Evolutionary conservation across 2,113 vertebrate species (phyloP), one percentile per base, ranked within the genome.

Genomic region (Aldabrachelys gigantea): DNA sequence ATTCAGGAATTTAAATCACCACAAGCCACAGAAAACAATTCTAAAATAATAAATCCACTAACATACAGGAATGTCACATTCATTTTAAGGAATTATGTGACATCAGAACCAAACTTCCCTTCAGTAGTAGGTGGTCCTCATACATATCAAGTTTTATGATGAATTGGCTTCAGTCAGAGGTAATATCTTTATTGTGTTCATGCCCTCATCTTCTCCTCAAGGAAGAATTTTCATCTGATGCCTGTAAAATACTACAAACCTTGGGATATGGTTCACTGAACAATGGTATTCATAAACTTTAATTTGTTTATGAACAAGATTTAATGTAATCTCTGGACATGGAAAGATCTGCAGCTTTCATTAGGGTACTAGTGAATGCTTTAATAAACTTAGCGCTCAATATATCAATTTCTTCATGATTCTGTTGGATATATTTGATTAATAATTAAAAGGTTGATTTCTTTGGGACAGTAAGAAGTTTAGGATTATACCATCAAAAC

Each of bases 341-440:
- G 1, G 49, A 84, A 91, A 84, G 3, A 82, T 10, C 31, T 79
- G 3, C 80, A 56, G 1, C 7, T 89, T 80, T 87, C 87, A 93
- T 90, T 57, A 72, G 38, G 41, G 4, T 14, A 8, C 56, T 82
- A 82, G 56, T 16, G 8, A 41, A 72, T 13, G 17, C 78, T 62
- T 93, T 87, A 78, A 91, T 88, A 50, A 65, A 29, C 89, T 94
- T 54, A 88, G 11, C 24, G 53, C 80, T 85, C 69, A 85, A 85
- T 94, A 85, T 56, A 91, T 25, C 10, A 82, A 41, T 52, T 1
- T 57, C 85, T 86, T 88, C 86, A 54, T 78, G 53, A 69, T 84
- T 87, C 10, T 96, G 94, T 92, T 82, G 31, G 16, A 91, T 85
- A 49, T n/a, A 88, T 13, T 84, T 84, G 86, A 96, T 92, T 92